Conservation (phyloP, 2,888 invertebrate genomes). For the Melanophora roralis region DNA sequence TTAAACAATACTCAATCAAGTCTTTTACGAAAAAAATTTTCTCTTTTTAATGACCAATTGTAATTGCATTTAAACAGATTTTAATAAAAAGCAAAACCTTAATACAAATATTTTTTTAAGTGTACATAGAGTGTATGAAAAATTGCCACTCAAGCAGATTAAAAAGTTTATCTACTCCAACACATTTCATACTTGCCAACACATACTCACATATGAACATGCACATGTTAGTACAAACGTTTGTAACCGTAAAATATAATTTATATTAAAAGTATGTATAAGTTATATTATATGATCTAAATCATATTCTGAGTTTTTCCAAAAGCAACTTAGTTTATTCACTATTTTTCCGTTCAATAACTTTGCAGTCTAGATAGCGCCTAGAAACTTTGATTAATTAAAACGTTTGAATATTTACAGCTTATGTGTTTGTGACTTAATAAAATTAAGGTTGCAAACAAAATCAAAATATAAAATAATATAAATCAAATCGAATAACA, state of each 20-base stretch:
- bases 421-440: not conserved
- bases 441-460: not conserved
- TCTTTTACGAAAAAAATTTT: no score
- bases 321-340: slow-evolving; percentile 23
- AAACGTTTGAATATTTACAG: not conserved
- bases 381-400: slow-evolving; percentile 55
- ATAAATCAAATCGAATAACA: slow-evolving; percentile 29
- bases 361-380: slow-evolving; percentile 34
- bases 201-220: not conserved
- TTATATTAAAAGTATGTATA: slow-evolving; percentile 34
- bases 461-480: not conserved
- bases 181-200: not conserved
- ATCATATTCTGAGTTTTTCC: slow-evolving; percentile 24
- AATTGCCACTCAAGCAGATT: slow-evolving; percentile 77
- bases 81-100: no score
- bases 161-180: slow-evolving; percentile 64
- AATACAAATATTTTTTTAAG: not conserved
- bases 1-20: no score
- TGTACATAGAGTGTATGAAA: slow-evolving; percentile 66
- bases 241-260: slow-evolving; percentile 38
- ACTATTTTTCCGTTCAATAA: slow-evolving; percentile 7
- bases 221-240: no score
- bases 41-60: no score
- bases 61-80: no score
- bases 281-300: slow-evolving; percentile 38